Conservation (phyloP, 2,888 invertebrate species). For the Cetonia aurata region DNA sequence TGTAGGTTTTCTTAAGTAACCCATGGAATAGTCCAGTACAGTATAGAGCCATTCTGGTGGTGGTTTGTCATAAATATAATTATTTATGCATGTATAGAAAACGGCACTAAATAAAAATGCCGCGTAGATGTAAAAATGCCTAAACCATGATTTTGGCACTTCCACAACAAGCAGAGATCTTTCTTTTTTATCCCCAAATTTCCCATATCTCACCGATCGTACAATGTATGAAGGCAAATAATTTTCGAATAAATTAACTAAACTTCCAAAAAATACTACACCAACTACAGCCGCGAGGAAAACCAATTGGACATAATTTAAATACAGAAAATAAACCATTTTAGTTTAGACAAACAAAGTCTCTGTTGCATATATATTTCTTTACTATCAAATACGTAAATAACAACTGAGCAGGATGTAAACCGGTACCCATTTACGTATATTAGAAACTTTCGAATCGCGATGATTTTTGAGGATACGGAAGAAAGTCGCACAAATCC, state of each 20-base stretch:
- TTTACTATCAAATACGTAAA: background rate
- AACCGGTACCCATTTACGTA: too few relatives aligned
- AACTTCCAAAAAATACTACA: slow-evolving; percentile 55
- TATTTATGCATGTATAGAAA: slow-evolving; percentile 67
- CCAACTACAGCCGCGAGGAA: background rate
- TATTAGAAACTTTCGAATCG: too few relatives aligned
- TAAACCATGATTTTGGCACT: slow-evolving; percentile 84
- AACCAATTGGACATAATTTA: slow-evolving; percentile 22
- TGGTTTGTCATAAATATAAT: slow-evolving; percentile 65
- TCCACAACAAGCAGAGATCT: slow-evolving; percentile 68
- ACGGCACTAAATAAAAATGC: slow-evolving; percentile 70
- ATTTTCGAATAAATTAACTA: slow-evolving; percentile 76
- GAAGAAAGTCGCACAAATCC: too few relatives aligned
- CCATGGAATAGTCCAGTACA: slow-evolving; percentile 67
- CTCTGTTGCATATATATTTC: background rate
- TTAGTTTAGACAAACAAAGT: background rate
- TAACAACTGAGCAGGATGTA: too few relatives aligned
- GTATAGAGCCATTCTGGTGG: slow-evolving; percentile 62
- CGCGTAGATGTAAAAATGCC: slow-evolving; percentile 84
- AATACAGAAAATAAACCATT: slow-evolving; percentile 26
- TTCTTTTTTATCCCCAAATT: slow-evolving; percentile 72
- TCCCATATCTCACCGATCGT: slow-evolving; percentile 80
- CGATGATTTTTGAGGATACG: too few relatives aligned
- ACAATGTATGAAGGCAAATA: slow-evolving; percentile 75
- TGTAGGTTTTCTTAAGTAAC: slow-evolving; percentile 64